Conservation (phyloP, 2,113 vertebrate species). For the Sander vitreus region DNA sequence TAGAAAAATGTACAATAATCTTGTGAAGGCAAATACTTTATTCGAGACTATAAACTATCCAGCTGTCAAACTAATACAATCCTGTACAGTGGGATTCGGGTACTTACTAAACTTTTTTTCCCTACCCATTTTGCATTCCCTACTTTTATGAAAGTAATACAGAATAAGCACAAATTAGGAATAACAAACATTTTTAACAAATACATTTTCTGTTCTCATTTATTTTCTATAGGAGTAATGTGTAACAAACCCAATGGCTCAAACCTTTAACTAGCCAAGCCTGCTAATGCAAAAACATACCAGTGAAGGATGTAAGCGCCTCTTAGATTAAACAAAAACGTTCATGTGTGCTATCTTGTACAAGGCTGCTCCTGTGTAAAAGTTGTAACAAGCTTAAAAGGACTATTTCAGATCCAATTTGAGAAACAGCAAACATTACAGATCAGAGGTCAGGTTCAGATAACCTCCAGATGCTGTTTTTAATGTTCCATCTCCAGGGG, state of each 20-base stretch:
- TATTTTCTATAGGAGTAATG: conserved; percentile 6
- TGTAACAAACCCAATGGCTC: background rate
- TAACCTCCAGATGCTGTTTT: conserved; percentile 16
- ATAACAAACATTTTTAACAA: no score
- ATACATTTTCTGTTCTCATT: background rate
- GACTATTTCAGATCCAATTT: conserved; percentile 3
- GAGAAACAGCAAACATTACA: conserved; percentile 16
- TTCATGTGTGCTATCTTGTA: conserved; percentile 23
- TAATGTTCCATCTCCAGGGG: conserved; percentile 2
- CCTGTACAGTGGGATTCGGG: background rate
- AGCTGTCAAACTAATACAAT: conserved; percentile 13
- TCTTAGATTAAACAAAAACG: conserved; percentile 13
- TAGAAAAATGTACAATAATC: background rate
- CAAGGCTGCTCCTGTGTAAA: conserved; percentile 24
- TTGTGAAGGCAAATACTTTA: background rate
- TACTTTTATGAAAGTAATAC: background rate
- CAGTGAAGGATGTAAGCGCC: background rate
- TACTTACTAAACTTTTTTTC: background rate
- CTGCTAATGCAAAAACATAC: background rate
- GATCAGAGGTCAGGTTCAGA: conserved; percentile 26
- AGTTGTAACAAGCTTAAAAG: conserved; percentile 32
- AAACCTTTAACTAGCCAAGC: conserved; percentile 2
- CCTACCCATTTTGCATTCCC: background rate
- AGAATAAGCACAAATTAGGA: background rate
- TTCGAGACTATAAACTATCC: background rate